Evolutionary conservation across 2,888 invertebrate genomes (phyloP).

Genomic region (Drosophila seclusa): DNA sequence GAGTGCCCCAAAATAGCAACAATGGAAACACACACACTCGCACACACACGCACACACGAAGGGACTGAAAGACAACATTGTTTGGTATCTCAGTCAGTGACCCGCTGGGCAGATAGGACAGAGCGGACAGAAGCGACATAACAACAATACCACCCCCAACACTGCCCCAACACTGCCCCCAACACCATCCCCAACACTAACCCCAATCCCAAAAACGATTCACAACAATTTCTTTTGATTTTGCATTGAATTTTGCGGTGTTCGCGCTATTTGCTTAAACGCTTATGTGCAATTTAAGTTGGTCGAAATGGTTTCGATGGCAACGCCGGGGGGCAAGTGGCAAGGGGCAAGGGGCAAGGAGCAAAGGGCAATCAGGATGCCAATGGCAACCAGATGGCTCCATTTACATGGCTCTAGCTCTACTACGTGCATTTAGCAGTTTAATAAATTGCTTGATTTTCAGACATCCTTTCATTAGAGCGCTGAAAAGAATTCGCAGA

Average conservation of each 20-base stretch:
- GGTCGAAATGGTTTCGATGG: conserved; percentile 8
- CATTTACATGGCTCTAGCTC: conserved; percentile 23
- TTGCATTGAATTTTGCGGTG: conserved; percentile 50
- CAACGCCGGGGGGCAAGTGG: conserved; percentile 3
- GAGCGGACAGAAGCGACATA: conserved; percentile 14
- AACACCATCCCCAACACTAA: not conserved
- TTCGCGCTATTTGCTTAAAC: conserved; percentile 57
- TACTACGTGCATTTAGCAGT: not conserved
- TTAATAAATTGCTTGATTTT: not conserved
- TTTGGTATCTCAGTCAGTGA: conserved; percentile 36
- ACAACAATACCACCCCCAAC: conserved; percentile 12
- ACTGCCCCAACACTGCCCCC: not conserved
- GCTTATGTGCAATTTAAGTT: conserved; percentile 59
- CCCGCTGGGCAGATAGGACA: conserved; percentile 25
- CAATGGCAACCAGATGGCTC: conserved; percentile 42
- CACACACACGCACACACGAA: conserved; percentile 1
- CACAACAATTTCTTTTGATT: conserved; percentile 71
- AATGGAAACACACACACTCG: conserved; percentile 16
- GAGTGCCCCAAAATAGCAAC: conserved; percentile 57
- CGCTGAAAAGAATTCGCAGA: not conserved
- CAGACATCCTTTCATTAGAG: not conserved
- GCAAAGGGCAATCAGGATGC: conserved; percentile 15
- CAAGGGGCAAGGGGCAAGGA: conserved; percentile 2
- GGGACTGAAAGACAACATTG: not conserved
- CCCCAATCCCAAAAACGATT: conserved; percentile 16